phyloP scores from a whole-genome alignment of 1,140 invertebrate genomes.

The Tigriopus japonicus region DNA sequence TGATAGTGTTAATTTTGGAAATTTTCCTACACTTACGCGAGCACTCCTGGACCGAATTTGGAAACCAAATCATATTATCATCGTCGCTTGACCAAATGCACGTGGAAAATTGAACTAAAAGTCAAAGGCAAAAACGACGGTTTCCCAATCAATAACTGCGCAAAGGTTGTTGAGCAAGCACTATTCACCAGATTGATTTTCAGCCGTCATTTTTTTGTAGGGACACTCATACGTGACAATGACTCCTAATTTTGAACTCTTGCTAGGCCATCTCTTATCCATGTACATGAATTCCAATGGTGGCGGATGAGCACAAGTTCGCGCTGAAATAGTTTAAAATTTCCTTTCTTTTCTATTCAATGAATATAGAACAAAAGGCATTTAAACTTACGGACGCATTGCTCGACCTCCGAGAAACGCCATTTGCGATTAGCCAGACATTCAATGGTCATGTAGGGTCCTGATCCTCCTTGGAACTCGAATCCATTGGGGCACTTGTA shows the following conservation, averaged over 20 bases:
- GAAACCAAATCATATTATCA: too few relatives aligned
- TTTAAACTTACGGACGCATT: neutral
- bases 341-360: neutral
- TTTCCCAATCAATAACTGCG: too few relatives aligned
- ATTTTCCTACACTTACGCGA: too few relatives aligned
- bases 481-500: neutral
- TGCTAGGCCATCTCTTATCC: neutral
- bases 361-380: neutral
- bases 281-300: neutral
- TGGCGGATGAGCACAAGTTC: neutral
- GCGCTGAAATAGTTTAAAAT: neutral
- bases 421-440: neutral
- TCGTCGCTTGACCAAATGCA: too few relatives aligned
- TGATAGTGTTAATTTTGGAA: too few relatives aligned
- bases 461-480: neutral
- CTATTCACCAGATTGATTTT: too few relatives aligned
- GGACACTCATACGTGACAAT: neutral
- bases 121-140: too few relatives aligned
- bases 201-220: neutral
- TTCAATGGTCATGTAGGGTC: neutral
- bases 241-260: neutral
- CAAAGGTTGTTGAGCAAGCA: too few relatives aligned
- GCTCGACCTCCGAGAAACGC: neutral
- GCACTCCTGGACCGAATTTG: too few relatives aligned
- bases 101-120: too few relatives aligned